Evolutionary conservation across 1,140 invertebrate genomes (phyloP), one percentile per base, ranked within the genome.

Genomic region (Cataglyphis hispanica): DNA sequence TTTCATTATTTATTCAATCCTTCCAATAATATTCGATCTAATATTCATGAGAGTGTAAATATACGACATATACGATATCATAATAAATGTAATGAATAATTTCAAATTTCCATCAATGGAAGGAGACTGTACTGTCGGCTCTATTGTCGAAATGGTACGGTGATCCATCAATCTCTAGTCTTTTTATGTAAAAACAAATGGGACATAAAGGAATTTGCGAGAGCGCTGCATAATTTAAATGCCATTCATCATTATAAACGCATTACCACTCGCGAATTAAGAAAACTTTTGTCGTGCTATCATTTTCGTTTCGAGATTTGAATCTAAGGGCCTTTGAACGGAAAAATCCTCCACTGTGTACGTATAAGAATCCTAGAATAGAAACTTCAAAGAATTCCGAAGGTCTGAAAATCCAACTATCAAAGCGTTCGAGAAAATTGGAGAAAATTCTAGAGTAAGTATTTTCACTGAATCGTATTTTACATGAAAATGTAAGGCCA

Each of bases 1-100:
- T n/a, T n/a, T n/a, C n/a, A n/a, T n/a, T n/a, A n/a, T n/a, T n/a
- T n/a, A n/a, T n/a, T n/a, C n/a, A n/a, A n/a, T n/a, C n/a, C n/a
- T n/a, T n/a, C n/a, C n/a, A n/a, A n/a, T n/a, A n/a, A n/a, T n/a
- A n/a, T n/a, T n/a, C n/a, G n/a, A n/a, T n/a, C n/a, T n/a, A n/a
- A n/a, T n/a, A n/a, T n/a, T n/a, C n/a, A n/a, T 25, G 43, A 11
- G 7, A 81, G 40, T 69, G 7, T 53, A 13, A 5, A 72, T 40
- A 25, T 31, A 27, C 7, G 27, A 81, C 70, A 19, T 56, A 27
- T 43, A 61, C 37, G 8, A n/a, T 40, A 67, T 34, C 19, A 27
- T 67, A n/a, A n/a, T 25, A 25, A 61, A 53, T 27, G 27, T 31
- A 53, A 67, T 53, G n/a, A 67, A 67, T 67, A 67, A 78, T 78